These are phyloP conservation scores for Manis javanica DNA, from an alignment of 2,797 vertebrate species.

Conservation along the genomic window DNA sequence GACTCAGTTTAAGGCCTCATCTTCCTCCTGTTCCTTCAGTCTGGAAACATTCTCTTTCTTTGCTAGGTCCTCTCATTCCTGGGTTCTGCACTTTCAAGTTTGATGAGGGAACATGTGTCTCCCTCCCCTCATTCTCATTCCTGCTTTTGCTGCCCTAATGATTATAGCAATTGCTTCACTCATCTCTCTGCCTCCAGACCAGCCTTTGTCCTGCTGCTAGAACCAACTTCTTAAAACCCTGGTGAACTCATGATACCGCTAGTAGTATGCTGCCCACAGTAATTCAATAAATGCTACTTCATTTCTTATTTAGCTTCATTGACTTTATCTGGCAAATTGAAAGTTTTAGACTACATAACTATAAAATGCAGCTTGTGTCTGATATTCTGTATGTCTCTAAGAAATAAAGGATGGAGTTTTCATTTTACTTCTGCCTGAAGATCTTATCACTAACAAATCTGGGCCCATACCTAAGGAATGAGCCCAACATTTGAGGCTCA, in stretches of 20 bases:
- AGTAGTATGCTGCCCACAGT: not conserved
- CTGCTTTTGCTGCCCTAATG: not conserved
- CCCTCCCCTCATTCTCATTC: not conserved
- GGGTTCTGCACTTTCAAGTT: not conserved
- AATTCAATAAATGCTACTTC: not conserved
- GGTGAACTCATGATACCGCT: not conserved
- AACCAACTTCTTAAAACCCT: not conserved
- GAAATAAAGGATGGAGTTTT: not conserved
- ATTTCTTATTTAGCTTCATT: not conserved
- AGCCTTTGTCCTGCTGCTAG: not conserved
- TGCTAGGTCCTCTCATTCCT: not conserved
- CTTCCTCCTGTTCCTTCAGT: not conserved
- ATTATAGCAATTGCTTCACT: not conserved
- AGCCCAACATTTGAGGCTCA: not conserved
- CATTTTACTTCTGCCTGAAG: slow-evolving; percentile 36
- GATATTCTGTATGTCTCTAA: not conserved
- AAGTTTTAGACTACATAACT: not conserved
- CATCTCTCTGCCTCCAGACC: not conserved
- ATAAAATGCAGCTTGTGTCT: not conserved
- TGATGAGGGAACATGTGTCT: not conserved
- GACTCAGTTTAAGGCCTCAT: not conserved
- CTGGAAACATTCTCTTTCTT: not conserved
- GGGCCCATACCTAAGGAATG: not conserved
- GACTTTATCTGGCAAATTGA: not conserved
- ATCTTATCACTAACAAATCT: not conserved